Percentiles rank a stretch among this genome's conserved stretches.
These are phyloP conservation scores for Protodeltote pygarga DNA, from an alignment of 2,888 invertebrate genomes.

Conservation along the genomic window DNA sequence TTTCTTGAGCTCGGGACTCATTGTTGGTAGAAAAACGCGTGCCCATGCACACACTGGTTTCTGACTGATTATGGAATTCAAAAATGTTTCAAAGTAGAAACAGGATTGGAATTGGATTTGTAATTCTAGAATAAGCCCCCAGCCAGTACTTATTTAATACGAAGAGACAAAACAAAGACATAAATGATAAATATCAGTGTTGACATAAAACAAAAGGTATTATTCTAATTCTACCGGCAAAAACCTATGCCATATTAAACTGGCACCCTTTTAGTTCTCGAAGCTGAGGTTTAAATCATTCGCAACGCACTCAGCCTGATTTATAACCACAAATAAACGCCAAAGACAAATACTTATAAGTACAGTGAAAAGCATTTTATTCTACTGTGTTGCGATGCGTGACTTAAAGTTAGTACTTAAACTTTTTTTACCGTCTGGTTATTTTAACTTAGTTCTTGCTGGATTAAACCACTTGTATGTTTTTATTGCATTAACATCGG, in stretches of 20 bases:
- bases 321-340: constrained; percentile 40
- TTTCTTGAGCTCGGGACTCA: too few relatives aligned
- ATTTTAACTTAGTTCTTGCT: constrained; percentile 24
- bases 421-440: constrained; percentile 27
- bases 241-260: constrained; percentile 81
- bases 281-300: constrained; percentile 66
- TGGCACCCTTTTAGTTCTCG: constrained; percentile 68
- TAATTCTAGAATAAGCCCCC: too few relatives aligned
- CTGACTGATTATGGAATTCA: too few relatives aligned
- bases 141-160: too few relatives aligned
- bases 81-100: too few relatives aligned
- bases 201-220: too few relatives aligned
- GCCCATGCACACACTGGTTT: too few relatives aligned
- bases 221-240: constrained; percentile 81
- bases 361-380: constrained; percentile 34
- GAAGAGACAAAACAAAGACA: too few relatives aligned
- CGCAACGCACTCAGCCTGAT: constrained; percentile 51
- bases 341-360: constrained; percentile 16
- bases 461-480: constrained; percentile 4
- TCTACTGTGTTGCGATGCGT: constrained; percentile 38
- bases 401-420: constrained; percentile 28
- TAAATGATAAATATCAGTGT: too few relatives aligned
- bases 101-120: too few relatives aligned
- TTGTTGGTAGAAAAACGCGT: too few relatives aligned
- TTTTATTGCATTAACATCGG: constrained; percentile 1